Percentiles rank a stretch among this genome's conserved stretches.
phyloP scores from a whole-genome alignment of 2,113 vertebrate species.

The Amazona guildingii region DNA sequence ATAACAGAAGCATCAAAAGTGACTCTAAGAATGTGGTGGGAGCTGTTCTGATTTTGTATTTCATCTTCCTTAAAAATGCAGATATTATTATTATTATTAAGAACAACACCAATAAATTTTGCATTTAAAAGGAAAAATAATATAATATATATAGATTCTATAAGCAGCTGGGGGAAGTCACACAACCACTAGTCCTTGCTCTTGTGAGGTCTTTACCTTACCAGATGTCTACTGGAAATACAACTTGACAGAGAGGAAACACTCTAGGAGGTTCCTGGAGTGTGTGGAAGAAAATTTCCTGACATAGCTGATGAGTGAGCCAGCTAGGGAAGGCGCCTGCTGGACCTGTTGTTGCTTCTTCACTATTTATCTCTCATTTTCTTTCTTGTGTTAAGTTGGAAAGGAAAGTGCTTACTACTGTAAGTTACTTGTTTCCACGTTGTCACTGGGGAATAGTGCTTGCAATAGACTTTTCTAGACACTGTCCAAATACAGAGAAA shows the following conservation, averaged over 20 bases:
- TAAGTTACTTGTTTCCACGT: neutral
- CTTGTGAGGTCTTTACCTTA: neutral
- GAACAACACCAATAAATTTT: neutral
- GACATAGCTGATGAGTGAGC: neutral
- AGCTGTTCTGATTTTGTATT: neutral
- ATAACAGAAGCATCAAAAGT: neutral
- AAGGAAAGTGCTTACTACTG: neutral
- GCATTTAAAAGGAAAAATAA: neutral
- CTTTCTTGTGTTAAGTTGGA: neutral
- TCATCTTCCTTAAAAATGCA: neutral
- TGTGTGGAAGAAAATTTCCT: neutral
- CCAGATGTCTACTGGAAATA: neutral
- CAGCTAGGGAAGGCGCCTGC: accelerated
- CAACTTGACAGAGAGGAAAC: neutral
- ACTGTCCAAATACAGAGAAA: neutral
- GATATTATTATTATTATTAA: neutral
- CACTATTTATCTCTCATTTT: neutral
- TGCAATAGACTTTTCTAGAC: neutral
- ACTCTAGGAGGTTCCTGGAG: neutral
- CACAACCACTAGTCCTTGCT: neutral
- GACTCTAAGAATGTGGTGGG: neutral
- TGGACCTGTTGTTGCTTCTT: neutral
- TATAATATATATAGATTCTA: neutral
- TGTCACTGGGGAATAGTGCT: accelerated
- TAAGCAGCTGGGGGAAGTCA: neutral